phyloP scores from a whole-genome alignment of 2,113 vertebrate genomes.

The Macquaria ambigua region DNA sequence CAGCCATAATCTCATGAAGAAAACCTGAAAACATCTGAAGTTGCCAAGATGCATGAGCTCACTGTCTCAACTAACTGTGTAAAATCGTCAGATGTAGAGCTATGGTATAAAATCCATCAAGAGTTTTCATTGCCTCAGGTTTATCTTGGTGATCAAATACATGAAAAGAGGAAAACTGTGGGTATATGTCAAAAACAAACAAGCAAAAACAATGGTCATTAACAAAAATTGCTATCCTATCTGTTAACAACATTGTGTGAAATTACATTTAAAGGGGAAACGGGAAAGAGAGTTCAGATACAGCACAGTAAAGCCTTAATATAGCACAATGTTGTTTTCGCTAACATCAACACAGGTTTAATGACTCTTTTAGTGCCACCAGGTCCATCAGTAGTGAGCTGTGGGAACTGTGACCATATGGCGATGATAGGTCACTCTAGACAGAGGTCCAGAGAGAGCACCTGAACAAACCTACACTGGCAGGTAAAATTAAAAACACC shows the following conservation, averaged over 20 bases:
- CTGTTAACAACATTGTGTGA: neutral
- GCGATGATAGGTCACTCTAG: conserved; percentile 65
- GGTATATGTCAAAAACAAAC: neutral
- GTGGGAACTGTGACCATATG: conserved; percentile 69
- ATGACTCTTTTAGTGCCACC: conserved; percentile 46
- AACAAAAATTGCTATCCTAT: neutral
- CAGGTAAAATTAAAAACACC: conserved; percentile 75
- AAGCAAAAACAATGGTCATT: neutral
- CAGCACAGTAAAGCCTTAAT: conserved; percentile 25
- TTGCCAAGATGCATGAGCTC: conserved; percentile 1
- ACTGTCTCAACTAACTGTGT: conserved; percentile 1
- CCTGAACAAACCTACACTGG: conserved; percentile 65
- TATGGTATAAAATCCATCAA: neutral
- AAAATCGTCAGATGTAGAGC: neutral
- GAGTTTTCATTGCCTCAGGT: neutral
- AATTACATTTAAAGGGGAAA: conserved; percentile 12
- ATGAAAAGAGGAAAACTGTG: conserved; percentile 5
- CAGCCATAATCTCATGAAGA: neutral
- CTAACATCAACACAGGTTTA: conserved; percentile 55
- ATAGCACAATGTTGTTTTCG: conserved; percentile 18
- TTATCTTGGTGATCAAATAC: neutral
- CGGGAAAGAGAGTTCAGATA: neutral
- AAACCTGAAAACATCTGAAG: conserved; percentile 8
- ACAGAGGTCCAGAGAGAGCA: conserved; percentile 67
- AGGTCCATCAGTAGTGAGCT: conserved; percentile 46